Evolutionary conservation across 2,888 invertebrate species (phyloP).

Genomic region (Platycnemis pennipes): DNA sequence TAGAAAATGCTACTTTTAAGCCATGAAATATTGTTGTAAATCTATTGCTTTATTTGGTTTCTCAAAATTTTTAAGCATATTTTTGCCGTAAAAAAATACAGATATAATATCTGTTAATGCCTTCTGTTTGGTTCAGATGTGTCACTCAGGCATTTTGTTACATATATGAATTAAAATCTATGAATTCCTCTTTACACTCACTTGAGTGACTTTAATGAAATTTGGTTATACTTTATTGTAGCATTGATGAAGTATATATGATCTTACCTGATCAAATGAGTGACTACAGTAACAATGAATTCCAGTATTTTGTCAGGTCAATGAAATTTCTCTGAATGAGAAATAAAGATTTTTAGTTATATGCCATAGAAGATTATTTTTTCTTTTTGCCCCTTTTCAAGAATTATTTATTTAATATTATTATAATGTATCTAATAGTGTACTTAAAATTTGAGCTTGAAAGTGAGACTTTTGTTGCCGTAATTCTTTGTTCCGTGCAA

Average conservation of each 20-base stretch:
- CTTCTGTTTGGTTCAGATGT: neutral
- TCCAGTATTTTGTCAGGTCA: neutral
- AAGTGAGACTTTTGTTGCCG: too few relatives aligned
- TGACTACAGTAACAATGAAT: neutral
- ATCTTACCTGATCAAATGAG: neutral
- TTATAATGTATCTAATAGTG: too few relatives aligned
- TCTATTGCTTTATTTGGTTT: neutral
- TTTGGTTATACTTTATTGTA: neutral
- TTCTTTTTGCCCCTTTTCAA: neutral
- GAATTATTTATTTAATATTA: neutral
- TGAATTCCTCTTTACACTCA: neutral
- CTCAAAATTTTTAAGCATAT: neutral
- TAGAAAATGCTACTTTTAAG: neutral
- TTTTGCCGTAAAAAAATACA: neutral
- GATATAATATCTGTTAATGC: neutral
- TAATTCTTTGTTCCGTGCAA: too few relatives aligned
- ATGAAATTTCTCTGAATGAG: neutral
- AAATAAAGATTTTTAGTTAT: slow-evolving; percentile 17
- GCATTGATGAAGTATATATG: neutral
- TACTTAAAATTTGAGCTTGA: too few relatives aligned
- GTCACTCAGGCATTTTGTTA: neutral
- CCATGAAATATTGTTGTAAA: neutral
- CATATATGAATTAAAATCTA: neutral
- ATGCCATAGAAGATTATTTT: neutral
- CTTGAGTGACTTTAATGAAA: neutral